Conservation (phyloP, 2,888 invertebrate species). For the Drosophila formosana region DNA sequence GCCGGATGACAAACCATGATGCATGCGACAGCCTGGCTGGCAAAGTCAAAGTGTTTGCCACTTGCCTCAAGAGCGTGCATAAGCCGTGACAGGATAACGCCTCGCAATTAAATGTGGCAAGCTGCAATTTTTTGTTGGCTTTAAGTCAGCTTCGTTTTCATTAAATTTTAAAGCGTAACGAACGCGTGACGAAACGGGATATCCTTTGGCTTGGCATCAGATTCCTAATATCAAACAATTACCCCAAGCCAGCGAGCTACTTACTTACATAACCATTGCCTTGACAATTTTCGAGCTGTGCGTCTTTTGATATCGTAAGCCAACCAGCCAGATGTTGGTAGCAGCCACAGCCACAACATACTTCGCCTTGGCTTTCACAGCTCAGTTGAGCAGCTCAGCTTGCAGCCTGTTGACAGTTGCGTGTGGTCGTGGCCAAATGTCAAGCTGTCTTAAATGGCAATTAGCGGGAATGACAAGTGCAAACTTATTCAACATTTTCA, state of each 20-base stretch:
- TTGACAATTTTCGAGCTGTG: constrained; percentile 6
- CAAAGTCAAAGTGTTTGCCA: constrained; percentile 42
- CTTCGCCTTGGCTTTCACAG: constrained; percentile 10
- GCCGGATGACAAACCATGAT: constrained; percentile 35
- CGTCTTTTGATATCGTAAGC: constrained; percentile 39
- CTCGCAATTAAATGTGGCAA: constrained; percentile 4
- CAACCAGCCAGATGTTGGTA: constrained; percentile 29
- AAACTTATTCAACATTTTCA: constrained; percentile 6
- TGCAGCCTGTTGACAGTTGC: constrained; percentile 29
- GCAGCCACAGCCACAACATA: background rate
- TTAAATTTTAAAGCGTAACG: background rate
- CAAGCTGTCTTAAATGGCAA: constrained; percentile 50
- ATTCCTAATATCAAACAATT: constrained; percentile 19
- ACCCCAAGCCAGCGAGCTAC: constrained; percentile 2
- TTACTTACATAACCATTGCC: constrained; percentile 23
- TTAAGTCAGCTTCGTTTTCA: background rate
- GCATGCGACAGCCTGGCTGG: constrained; percentile 12
- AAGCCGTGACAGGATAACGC: constrained; percentile 13
- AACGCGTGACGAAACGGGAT: background rate
- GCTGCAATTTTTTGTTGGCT: background rate
- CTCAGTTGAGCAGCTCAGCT: background rate
- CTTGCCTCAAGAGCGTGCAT: constrained; percentile 34
- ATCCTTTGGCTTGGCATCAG: constrained; percentile 1
- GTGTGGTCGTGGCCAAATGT: constrained; percentile 43
- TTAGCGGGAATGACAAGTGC: constrained; percentile 38